These are phyloP conservation scores for Tamandua tetradactyla DNA, from an alignment of 2,797 vertebrate genomes.

Conservation along the genomic window DNA sequence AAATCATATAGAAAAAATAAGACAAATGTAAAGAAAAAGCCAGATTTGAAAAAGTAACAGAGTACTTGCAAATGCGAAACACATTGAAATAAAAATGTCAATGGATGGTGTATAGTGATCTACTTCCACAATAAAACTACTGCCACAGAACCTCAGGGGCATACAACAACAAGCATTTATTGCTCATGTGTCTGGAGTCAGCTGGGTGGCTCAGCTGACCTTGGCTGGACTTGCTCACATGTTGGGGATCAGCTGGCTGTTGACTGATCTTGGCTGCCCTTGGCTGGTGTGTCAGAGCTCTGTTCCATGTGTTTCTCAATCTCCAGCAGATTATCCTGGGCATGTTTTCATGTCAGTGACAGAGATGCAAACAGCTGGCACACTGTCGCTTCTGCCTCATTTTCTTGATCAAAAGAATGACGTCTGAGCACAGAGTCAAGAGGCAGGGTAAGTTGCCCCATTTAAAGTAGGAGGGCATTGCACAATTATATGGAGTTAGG, in stretches of 20 bases:
- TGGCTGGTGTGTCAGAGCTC: neutral
- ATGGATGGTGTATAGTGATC: neutral
- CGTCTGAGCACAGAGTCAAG: neutral
- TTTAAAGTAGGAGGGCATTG: neutral
- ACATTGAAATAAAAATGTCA: neutral
- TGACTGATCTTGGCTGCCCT: neutral
- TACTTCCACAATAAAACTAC: neutral
- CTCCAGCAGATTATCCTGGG: neutral
- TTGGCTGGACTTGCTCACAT: neutral
- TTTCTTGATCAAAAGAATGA: slow-evolving; percentile 19
- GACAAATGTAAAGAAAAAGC: neutral
- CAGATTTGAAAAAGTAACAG: neutral
- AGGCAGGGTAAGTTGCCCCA: neutral
- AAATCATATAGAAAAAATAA: neutral
- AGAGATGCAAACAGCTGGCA: neutral
- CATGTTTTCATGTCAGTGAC: neutral
- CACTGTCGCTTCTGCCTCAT: neutral
- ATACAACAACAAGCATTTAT: neutral
- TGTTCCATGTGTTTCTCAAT: neutral
- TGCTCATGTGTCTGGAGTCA: neutral
- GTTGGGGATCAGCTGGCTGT: neutral
- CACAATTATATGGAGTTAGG: neutral
- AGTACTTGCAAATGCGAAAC: neutral
- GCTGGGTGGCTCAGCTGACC: neutral
- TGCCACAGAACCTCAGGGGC: neutral